Evolutionary conservation across 2,888 invertebrate species (phyloP).

Genomic region (Oegoconia quadripuncta): DNA sequence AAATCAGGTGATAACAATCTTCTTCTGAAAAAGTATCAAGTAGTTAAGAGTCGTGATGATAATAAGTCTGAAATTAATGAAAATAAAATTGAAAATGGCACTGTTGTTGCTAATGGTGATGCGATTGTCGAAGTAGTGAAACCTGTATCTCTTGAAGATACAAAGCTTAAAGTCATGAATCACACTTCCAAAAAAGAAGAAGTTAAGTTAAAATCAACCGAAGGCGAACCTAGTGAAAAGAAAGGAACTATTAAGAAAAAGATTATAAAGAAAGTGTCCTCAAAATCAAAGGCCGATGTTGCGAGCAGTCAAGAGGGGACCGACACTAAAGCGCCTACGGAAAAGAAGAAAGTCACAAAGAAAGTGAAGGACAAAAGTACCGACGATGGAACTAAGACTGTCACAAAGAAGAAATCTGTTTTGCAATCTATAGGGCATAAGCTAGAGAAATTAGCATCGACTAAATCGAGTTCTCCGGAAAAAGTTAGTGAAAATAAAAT

Average conservation of each 20-base stretch:
- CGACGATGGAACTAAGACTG: slow-evolving; percentile 48
- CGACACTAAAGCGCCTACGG: slow-evolving; percentile 46
- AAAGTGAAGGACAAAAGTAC: slow-evolving; percentile 59
- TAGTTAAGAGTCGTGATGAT: slow-evolving; percentile 35
- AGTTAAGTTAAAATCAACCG: slow-evolving; percentile 35
- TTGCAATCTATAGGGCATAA: slow-evolving; percentile 88
- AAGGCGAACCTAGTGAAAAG: slow-evolving; percentile 51
- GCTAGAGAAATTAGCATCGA: slow-evolving; percentile 83
- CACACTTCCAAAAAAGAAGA: slow-evolving; percentile 44
- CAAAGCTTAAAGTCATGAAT: slow-evolving; percentile 42
- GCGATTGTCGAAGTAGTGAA: slow-evolving; percentile 37
- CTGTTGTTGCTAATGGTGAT: slow-evolving; percentile 38
- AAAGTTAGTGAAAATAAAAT: slow-evolving; percentile 54
- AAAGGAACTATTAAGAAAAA: slow-evolving; percentile 69
- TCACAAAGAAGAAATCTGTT: slow-evolving; percentile 81
- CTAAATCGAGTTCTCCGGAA: slow-evolving; percentile 70
- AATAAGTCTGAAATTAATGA: slow-evolving; percentile 35
- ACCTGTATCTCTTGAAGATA: slow-evolving; percentile 30
- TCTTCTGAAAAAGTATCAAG: slow-evolving; percentile 58
- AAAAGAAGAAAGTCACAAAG: slow-evolving; percentile 67
- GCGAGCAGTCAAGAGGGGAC: slow-evolving; percentile 40
- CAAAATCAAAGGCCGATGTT: slow-evolving; percentile 66
- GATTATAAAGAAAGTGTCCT: slow-evolving; percentile 66
- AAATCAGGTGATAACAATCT: slow-evolving; percentile 36
- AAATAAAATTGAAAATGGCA: slow-evolving; percentile 39